Conservation (phyloP, 2,797 vertebrate species). For the Schizothorax lantsangensis region DNA sequence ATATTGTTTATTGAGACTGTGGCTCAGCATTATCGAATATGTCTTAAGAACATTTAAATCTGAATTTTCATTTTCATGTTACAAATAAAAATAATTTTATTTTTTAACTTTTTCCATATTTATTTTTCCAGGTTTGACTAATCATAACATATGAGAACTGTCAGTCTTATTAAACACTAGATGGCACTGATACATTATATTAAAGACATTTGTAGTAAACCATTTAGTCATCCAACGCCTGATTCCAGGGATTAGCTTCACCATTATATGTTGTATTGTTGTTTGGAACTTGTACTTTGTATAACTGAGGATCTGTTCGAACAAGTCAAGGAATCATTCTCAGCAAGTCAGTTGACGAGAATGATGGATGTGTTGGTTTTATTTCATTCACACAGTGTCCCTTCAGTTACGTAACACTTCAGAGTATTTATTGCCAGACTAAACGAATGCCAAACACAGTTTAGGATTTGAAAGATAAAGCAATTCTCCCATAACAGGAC, state of each 20-base stretch:
- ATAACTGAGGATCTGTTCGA: slow-evolving; percentile 14
- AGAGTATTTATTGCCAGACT: slow-evolving; percentile 9
- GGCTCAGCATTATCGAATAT: not conserved
- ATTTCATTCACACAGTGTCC: not conserved
- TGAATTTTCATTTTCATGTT: not conserved
- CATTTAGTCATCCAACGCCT: not conserved
- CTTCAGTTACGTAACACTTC: slow-evolving; percentile 1
- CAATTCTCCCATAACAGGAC: slow-evolving; percentile 40
- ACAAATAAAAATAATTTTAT: not conserved
- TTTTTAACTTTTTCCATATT: not conserved
- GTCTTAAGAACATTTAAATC: not conserved
- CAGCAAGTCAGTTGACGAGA: not conserved
- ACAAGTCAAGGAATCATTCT: slow-evolving; percentile 5
- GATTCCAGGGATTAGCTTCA: not conserved
- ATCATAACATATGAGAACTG: not conserved
- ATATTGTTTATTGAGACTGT: not conserved
- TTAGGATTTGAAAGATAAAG: slow-evolving; percentile 39
- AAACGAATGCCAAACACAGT: slow-evolving; percentile 19
- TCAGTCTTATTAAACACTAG: slow-evolving; percentile 22
- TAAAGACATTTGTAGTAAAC: not conserved
- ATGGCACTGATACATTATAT: slow-evolving; percentile 1
- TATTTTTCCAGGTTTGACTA: not conserved
- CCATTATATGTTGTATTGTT: not conserved
- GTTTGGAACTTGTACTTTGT: not conserved
- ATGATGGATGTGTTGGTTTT: slow-evolving; percentile 14